Base-by-base conservation (phyloP, 2,888 invertebrate species). In the Ophion ellenae region DNA sequence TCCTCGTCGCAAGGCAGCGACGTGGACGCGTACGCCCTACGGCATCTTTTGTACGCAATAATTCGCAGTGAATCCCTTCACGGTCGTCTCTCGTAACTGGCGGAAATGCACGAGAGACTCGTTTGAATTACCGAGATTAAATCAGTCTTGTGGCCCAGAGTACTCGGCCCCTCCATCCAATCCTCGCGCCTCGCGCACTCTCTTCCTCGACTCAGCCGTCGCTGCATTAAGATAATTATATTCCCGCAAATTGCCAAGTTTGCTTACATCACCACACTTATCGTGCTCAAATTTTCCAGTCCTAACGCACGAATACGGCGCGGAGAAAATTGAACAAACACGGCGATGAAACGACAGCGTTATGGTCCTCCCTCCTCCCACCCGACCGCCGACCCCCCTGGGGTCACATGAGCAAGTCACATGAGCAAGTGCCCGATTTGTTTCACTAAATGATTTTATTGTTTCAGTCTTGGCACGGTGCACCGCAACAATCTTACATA, bases 91-190 rank as follows among this genome's bases (percentile, higher is more conserved):
- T 66, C 53, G 59, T 47, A 57, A 63, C 76, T 9, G 14, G n/a
- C 75, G 28, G 45, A 64, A 53, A 53, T 75, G 70, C 61, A 80
- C 66, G 81, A 53, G 47, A 78, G 63, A 71, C 61, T 80, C 75
- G 81, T 86, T 87, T 74, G 80, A 88, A 85, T 88, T 85, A 87
- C 80, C 83, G 83, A 84, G 85, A 87, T 87, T 83, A 86, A 86
- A 87, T 84, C 80, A 86, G 76, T 83, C 81, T 76, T 59, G 61
- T 20, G 71, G 28, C 67, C n/a, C 14, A 53, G 40, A 40, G 36
- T 53, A 61, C 66, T 36, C 5, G 45, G 4, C 28, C 20, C 6
- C 69, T 69, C 69, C 69, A 0, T 45, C 24, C 36, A 28, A 40
- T 24, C 61, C 11, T n/a, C 61, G 53, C 57, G 40, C 40, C 40